phyloP scores from a whole-genome alignment of 53 echinoderm and acorn worm genomes.

The Astropecten irregularis region DNA sequence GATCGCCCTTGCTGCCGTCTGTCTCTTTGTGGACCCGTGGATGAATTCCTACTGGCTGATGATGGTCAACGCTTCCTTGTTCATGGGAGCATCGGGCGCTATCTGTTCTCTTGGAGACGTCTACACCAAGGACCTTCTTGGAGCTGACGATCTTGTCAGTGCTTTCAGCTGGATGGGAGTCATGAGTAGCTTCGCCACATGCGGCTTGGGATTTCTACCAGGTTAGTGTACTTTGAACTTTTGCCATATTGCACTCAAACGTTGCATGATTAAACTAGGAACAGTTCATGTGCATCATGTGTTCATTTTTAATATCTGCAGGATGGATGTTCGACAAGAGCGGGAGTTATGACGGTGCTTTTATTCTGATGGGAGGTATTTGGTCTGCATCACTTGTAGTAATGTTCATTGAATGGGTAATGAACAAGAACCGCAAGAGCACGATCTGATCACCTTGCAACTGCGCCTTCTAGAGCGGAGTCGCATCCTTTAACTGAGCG shows the following conservation, averaged over 20 bases:
- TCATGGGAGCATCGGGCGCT: neutral
- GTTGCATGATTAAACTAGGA: too few relatives aligned
- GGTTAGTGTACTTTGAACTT: too few relatives aligned
- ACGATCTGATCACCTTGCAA: too few relatives aligned
- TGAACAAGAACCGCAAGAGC: too few relatives aligned
- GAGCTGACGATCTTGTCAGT: neutral
- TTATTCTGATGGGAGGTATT: neutral
- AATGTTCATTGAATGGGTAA: neutral
- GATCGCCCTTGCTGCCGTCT: neutral
- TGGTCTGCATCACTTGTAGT: neutral
- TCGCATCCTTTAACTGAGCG: too few relatives aligned
- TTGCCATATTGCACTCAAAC: too few relatives aligned
- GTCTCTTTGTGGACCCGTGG: neutral
- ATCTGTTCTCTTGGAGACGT: neutral
- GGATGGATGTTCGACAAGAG: neutral
- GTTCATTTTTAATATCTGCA: too few relatives aligned
- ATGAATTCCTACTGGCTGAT: neutral
- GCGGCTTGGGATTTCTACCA: neutral
- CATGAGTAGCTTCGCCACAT: neutral
- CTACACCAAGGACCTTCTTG: slow-evolving; percentile 1
- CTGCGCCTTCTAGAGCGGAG: too few relatives aligned
- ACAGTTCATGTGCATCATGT: too few relatives aligned
- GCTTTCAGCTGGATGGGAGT: slow-evolving; percentile 10
- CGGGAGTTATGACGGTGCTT: neutral
- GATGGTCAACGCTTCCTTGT: neutral